A percentile compares a stretch with the other conserved stretches of the same genome.
Conservation (phyloP, 2,888 invertebrate genomes). For the Eristalinus aeneus region DNA sequence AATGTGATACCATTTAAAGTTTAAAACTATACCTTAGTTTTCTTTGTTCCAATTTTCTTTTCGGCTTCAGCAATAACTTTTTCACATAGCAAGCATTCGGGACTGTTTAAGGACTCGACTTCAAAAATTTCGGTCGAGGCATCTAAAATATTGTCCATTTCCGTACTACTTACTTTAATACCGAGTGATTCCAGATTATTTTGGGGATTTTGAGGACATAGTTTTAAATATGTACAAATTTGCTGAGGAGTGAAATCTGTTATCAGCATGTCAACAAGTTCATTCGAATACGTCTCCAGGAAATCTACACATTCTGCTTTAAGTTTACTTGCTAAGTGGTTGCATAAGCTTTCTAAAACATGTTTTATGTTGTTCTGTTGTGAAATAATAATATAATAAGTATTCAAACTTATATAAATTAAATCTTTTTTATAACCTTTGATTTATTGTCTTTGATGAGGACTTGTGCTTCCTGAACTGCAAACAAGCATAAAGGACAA, state of each 20-base stretch:
- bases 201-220: constrained; percentile 84
- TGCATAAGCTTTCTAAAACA: constrained; percentile 87
- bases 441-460: constrained; percentile 88
- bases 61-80: constrained; percentile 77
- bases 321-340: constrained; percentile 84
- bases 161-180: constrained; percentile 74
- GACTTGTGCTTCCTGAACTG: constrained; percentile 88
- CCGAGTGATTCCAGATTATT: constrained; percentile 75
- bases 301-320: constrained; percentile 87
- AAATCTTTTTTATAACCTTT: constrained; percentile 82
- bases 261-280: constrained; percentile 89
- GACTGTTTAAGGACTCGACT: constrained; percentile 71
- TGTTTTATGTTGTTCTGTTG: constrained; percentile 85
- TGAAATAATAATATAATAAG: constrained; percentile 18
- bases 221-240: constrained; percentile 88
- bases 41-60: constrained; percentile 76
- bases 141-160: constrained; percentile 84
- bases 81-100: constrained; percentile 78
- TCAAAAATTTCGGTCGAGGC: constrained; percentile 82
- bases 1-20: too few relatives aligned
- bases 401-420: constrained; percentile 6
- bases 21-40: constrained; percentile 73
- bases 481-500: constrained; percentile 92
- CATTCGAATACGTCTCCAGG: constrained; percentile 88
- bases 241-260: constrained; percentile 88